Evolutionary conservation across 2,797 vertebrate species (phyloP).

Genomic region (Anguilla megastoma): DNA sequence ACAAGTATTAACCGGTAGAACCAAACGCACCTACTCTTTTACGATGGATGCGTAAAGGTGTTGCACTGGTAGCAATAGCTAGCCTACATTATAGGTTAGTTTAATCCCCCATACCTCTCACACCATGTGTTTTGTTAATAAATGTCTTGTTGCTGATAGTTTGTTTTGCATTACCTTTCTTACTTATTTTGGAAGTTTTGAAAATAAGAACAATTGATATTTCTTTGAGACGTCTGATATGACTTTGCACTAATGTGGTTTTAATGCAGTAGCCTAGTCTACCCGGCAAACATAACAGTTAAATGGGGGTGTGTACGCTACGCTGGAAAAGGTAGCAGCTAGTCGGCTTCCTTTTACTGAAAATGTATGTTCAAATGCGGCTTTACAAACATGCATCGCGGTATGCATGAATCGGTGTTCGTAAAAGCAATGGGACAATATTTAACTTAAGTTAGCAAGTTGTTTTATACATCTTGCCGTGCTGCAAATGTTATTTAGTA

Average conservation of each 20-base stretch:
- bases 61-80: not conserved
- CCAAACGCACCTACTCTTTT: not conserved
- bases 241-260: not conserved
- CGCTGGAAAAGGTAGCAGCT: not conserved
- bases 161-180: not conserved
- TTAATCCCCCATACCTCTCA: not conserved
- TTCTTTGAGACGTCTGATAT: not conserved
- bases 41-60: not conserved
- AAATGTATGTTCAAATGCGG: not conserved
- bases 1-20: not conserved
- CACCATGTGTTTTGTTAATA: not conserved
- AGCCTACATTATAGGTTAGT: not conserved
- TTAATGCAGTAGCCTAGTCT: not conserved
- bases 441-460: not conserved
- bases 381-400: not conserved
- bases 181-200: not conserved
- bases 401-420: not conserved
- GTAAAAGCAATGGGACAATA: not conserved
- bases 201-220: not conserved
- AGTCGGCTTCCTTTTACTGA: not conserved
- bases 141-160: not conserved
- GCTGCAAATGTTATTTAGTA: not conserved
- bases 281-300: not conserved
- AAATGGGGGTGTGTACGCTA: not conserved
- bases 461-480: not conserved